phyloP scores from a whole-genome alignment of 2,797 vertebrate genomes.

The Urocyon cinereoargenteus region DNA sequence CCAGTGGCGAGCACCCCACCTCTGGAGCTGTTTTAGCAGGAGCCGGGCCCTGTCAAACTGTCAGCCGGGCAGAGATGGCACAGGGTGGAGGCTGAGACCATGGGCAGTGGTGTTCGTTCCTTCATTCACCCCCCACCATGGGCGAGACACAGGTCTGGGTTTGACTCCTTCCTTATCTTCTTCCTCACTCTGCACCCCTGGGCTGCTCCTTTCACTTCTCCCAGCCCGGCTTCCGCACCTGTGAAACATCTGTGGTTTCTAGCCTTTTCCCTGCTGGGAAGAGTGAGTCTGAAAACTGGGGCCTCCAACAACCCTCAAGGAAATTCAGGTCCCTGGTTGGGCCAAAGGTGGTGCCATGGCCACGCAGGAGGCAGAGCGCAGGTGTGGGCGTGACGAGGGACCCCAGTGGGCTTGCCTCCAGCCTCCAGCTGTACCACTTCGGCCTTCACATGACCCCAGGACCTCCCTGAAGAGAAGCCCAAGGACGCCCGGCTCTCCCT shows the following conservation, averaged over 20 bases:
- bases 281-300: neutral
- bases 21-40: neutral
- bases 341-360: neutral
- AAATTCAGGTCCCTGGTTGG: neutral
- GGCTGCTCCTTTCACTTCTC: neutral
- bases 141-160: neutral
- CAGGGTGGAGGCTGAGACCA: neutral
- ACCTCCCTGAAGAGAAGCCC: neutral
- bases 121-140: accelerated
- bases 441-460: neutral
- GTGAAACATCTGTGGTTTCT: neutral
- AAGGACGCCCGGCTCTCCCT: neutral
- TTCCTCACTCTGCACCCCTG: neutral
- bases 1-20: accelerated
- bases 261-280: neutral
- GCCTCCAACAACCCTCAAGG: neutral
- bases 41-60: neutral
- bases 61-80: neutral
- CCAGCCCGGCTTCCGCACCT: neutral
- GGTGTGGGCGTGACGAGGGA: neutral
- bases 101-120: too few relatives aligned
- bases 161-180: neutral
- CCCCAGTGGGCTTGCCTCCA: accelerated
- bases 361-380: neutral
- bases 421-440: too few relatives aligned